Evolutionary conservation across 53 echinoderm and acorn worm species (phyloP).

Genomic region (Paracentrotus lividus): DNA sequence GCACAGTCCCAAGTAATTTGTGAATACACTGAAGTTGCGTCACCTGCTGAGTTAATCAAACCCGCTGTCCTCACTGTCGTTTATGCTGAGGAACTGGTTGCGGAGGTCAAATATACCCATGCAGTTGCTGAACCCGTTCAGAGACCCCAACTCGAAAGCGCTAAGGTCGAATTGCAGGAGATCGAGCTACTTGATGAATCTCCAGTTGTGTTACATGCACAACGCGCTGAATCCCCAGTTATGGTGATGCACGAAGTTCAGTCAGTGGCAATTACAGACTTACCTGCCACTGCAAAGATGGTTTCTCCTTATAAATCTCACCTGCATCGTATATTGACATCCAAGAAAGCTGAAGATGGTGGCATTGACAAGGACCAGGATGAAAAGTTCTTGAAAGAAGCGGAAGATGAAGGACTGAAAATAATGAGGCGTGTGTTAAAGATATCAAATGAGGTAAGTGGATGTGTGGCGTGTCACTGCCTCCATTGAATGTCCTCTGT

Average conservation of each 20-base stretch:
- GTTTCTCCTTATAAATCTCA: slow-evolving; percentile 1
- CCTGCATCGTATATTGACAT: not conserved
- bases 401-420: not conserved
- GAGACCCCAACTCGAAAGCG: not conserved
- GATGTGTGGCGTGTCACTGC: not conserved
- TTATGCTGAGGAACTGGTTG: too few species aligned
- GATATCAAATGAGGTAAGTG: slow-evolving; percentile 13
- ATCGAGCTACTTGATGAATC: not conserved
- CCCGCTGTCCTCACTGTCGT: too few species aligned
- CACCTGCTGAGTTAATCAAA: too few species aligned
- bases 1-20: not conserved
- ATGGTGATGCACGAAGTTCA: not conserved
- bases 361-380: not conserved
- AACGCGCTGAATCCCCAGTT: not conserved
- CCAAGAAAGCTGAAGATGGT: not conserved
- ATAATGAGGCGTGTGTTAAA: slow-evolving; percentile 16
- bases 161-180: not conserved
- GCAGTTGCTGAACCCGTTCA: not conserved
- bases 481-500: too few species aligned
- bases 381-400: not conserved
- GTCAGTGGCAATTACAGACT: too few species aligned
- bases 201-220: not conserved
- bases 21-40: not conserved
- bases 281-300: too few species aligned
- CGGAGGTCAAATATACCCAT: not conserved